Base-by-base conservation (phyloP, 2,888 invertebrate species). In the Zeuzera pyrina region DNA sequence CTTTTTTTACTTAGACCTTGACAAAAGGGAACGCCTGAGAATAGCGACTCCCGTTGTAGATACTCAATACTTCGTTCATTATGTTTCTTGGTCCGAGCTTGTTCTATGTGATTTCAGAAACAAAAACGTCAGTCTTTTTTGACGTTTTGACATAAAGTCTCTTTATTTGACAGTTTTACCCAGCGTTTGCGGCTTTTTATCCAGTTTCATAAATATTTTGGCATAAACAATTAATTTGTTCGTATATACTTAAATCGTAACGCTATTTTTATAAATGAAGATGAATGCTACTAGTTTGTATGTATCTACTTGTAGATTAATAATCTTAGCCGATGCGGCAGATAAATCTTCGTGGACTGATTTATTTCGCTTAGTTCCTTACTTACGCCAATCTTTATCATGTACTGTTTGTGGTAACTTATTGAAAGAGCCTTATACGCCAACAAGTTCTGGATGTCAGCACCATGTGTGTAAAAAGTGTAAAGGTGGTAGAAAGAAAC, bases 381-480 rank as follows among this genome's bases (percentile, higher is more conserved):
- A 92, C 76, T 85, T 96, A 59, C 87, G 95, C 36, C 93, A 94
- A 67, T 91, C 93, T 42, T 85, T 97, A 52, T 92, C 93, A 47
- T 97, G 97, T 77, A 93, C 92, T 34, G 95, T 95, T 33, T 97
- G 97, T 71, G 91, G 91, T 39, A 90, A 91, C 61, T 85, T 96
- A 45, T 72, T 95, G 34, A 89, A 89, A 46, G 91, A 93, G 58
- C 95, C 96, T 3, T 90, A 89, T 58, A 90, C 92, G 19, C 93
- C 95, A 10, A 87, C 87, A 12, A 89, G 88, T 49, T 88, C 89
- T 2, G 89, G 88, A 42, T 96, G 96, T 73, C 92, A 92, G 66
- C 96, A 97, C 73, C 92, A 94, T 74, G 92, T 96, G 22, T 96
- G 96, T 69, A 89, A 89, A 49, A 86, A 87, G 31, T 96, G 96